phyloP scores from a whole-genome alignment of 2,797 vertebrate genomes.

The Tarsius wallacei region DNA sequence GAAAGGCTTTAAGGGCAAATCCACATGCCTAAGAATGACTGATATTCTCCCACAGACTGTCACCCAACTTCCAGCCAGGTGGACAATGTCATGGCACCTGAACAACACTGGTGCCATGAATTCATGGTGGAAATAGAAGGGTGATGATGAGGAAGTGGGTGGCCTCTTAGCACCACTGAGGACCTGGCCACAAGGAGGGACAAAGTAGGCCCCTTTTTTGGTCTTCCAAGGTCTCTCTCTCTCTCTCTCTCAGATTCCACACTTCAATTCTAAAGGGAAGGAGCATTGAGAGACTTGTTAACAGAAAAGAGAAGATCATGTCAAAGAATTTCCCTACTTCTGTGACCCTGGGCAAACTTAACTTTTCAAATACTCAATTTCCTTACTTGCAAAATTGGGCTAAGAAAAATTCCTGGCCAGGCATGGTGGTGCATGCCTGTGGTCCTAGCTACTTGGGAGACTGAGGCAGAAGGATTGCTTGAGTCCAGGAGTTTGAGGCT shows the following conservation, averaged over 20 bases:
- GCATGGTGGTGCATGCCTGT: too few relatives aligned
- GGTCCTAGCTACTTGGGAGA: too few relatives aligned
- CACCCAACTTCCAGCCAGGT: not conserved
- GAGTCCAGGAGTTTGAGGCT: too few relatives aligned
- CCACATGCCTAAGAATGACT: not conserved
- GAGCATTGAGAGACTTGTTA: not conserved
- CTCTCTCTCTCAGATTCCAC: not conserved
- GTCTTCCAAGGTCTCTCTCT: not conserved
- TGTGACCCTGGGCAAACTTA: not conserved
- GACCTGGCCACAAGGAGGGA: not conserved
- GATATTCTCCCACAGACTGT: not conserved
- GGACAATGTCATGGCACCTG: not conserved
- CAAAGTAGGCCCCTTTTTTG: not conserved
- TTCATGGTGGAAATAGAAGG: not conserved
- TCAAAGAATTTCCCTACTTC: not conserved
- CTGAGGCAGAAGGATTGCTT: too few relatives aligned
- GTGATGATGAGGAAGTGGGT: not conserved
- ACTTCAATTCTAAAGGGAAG: not conserved
- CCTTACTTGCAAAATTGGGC: not conserved
- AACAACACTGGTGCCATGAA: not conserved
- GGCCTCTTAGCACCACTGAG: not conserved
- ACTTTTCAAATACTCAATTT: slow-evolving; percentile 59
- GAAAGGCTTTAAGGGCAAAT: slow-evolving; percentile 26
- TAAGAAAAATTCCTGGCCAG: not conserved
- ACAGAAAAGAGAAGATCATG: not conserved